Percentiles rank a stretch among this genome's conserved stretches.
phyloP scores from a whole-genome alignment of 2,888 invertebrate species.

The Lochmaea crataegi region DNA sequence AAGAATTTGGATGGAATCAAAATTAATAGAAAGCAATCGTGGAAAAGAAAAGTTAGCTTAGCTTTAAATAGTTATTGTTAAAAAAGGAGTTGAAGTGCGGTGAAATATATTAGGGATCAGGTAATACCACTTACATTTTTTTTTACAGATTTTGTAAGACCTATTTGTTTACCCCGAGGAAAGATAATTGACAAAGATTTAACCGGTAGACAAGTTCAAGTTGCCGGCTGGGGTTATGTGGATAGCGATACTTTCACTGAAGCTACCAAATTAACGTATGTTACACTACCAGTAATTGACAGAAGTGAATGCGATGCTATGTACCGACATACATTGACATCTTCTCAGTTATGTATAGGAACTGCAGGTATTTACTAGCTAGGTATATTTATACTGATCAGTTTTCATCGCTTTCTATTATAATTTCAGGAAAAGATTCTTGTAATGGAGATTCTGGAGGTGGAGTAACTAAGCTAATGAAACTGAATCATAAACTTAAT shows the following conservation, averaged over 20 bases:
- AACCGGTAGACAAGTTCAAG: constrained; percentile 65
- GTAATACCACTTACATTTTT: constrained; percentile 54
- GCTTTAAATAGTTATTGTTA: no score
- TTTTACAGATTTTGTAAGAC: constrained; percentile 69
- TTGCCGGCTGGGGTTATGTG: constrained; percentile 68
- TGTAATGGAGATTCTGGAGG: constrained; percentile 78
- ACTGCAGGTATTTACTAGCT: not conserved
- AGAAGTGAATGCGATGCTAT: constrained; percentile 39
- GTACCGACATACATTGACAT: constrained; percentile 30
- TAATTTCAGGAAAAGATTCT: constrained; percentile 66
- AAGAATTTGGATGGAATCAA: no score
- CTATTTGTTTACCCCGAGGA: constrained; percentile 70
- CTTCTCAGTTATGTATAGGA: constrained; percentile 24
- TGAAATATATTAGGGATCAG: no score
- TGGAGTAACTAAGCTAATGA: constrained; percentile 65
- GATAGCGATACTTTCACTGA: constrained; percentile 34
- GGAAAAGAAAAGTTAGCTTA: no score
- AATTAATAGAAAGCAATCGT: no score
- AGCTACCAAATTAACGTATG: constrained; percentile 36
- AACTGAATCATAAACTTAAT: constrained; percentile 59
- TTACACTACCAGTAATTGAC: constrained; percentile 34
- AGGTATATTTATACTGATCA: not conserved
- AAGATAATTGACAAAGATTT: constrained; percentile 60
- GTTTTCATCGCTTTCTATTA: constrained; percentile 2
- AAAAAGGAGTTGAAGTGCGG: no score